Evolutionary conservation across 1,140 invertebrate species (phyloP), one percentile per base, ranked within the genome.

Genomic region (Bombyx mandarina): DNA sequence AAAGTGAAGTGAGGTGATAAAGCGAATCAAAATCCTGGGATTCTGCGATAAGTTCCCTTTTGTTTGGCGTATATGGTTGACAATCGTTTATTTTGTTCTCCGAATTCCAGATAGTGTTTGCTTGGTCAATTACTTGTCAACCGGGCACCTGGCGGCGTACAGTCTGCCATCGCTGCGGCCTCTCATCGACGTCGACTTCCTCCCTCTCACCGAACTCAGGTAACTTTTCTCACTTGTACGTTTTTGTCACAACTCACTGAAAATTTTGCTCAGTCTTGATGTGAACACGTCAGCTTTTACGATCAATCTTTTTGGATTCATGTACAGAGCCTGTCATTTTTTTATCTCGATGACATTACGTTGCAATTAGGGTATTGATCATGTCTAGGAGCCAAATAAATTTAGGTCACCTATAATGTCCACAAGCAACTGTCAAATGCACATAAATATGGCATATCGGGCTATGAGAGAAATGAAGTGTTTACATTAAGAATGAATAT

Each of bases 161-260:
- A 97, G 95, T 90, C 89, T 99, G 79, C 98, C 98, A 52, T 97
- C 96, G 83, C 90, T 99, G 69, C 93, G 95, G 87, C 94, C 93
- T 61, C 90, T 99, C 52, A 92, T 98, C 70, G 95, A 98, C 88
- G 92, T 96, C 54, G 96, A 98, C 88, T 98, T 98, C 90, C 90
- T 98, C 71, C 96, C 97, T 63, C 91, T 98, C 60, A 93, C 94
- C 60, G 96, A 99, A 86, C 91, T 98, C 88, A 97, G 97, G 97
- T 98, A 91, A 71, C 61, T 47, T 18, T 46, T n/a, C 52, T 42
- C 35, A 26, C 53, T 3, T 53, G 7, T 7, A 9, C 44, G 4
- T 8, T 43, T 35, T 7, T 35, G 35, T 35, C 7, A 54, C 8
- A 12, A 7, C 22, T 45, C 8, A 49, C 46, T 42, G n/a, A 9